A percentile compares a stretch with the other conserved stretches of the same genome.
Conservation (phyloP, 2,113 vertebrate genomes). For the Hemiprocne comata region DNA sequence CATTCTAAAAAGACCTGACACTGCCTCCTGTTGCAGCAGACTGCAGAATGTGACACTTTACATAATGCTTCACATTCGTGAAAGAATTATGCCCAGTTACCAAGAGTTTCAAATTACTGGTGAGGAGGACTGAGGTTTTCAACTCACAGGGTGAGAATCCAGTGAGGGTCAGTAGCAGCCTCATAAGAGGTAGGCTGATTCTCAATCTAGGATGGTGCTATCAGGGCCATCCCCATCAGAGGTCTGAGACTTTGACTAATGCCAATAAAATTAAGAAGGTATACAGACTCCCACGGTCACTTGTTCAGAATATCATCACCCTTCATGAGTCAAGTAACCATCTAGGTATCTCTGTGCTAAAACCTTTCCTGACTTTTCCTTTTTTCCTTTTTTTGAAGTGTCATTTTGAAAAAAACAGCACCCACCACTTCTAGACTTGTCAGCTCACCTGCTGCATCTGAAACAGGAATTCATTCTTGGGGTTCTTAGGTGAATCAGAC, state of each 20-base stretch:
- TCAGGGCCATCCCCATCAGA: not conserved
- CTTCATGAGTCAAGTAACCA: not conserved
- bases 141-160: not conserved
- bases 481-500: not conserved
- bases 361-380: not conserved
- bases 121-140: not conserved
- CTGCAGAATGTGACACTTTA: not conserved
- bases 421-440: not conserved
- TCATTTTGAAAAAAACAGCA: not conserved
- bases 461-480: no score
- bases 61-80: not conserved
- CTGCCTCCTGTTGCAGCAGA: not conserved
- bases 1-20: not conserved
- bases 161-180: rapidly evolving
- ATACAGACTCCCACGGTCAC: not conserved
- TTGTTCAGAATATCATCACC: not conserved
- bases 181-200: not conserved
- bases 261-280: not conserved
- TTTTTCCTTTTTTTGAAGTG: not conserved
- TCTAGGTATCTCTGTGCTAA: not conserved
- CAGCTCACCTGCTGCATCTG: rapidly evolving
- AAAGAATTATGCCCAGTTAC: not conserved
- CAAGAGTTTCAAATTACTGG: not conserved
- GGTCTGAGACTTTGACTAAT: not conserved
- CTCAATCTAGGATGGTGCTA: not conserved